Percentiles rank a stretch among this genome's conserved stretches.
Conservation (phyloP, 2,888 invertebrate genomes). For the Rhamnusium bicolor region DNA sequence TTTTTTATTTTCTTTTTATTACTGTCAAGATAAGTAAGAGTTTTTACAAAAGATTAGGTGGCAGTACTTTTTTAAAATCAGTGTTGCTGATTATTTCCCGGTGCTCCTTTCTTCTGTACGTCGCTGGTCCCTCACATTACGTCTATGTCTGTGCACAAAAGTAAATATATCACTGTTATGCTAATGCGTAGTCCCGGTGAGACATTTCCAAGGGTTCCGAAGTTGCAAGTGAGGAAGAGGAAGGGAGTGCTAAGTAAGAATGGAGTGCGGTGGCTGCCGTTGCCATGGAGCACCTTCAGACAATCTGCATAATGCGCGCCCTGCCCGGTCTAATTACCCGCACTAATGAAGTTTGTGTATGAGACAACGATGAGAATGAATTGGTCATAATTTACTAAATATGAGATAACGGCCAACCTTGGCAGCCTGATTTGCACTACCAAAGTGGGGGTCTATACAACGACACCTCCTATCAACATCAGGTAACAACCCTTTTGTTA, state of each 20-base stretch:
- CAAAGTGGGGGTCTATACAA: background rate
- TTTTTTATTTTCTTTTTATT: too few relatives aligned
- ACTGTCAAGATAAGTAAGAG: too few relatives aligned
- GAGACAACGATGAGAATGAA: constrained; percentile 60
- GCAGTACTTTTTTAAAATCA: too few relatives aligned
- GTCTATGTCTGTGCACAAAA: constrained; percentile 37
- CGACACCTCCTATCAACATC: background rate
- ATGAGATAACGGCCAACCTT: constrained; percentile 2
- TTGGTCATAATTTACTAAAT: constrained; percentile 47
- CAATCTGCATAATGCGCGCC: constrained; percentile 61
- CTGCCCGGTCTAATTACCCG: constrained; percentile 59
- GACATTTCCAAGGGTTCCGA: constrained; percentile 50
- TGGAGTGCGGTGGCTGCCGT: constrained; percentile 46
- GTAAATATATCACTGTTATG: constrained; percentile 58
- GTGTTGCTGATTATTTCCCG: background rate
- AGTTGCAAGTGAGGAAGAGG: constrained; percentile 33
- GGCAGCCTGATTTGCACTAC: background rate
- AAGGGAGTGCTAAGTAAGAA: constrained; percentile 36
- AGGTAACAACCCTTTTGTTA: background rate
- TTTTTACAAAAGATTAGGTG: too few relatives aligned
- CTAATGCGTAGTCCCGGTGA: constrained; percentile 55
- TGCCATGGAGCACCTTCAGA: constrained; percentile 58
- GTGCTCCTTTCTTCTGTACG: background rate
- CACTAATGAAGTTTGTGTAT: constrained; percentile 65
- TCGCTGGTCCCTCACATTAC: background rate